phyloP scores from a whole-genome alignment of 2,888 invertebrate genomes.

The Chironomus tentans region DNA sequence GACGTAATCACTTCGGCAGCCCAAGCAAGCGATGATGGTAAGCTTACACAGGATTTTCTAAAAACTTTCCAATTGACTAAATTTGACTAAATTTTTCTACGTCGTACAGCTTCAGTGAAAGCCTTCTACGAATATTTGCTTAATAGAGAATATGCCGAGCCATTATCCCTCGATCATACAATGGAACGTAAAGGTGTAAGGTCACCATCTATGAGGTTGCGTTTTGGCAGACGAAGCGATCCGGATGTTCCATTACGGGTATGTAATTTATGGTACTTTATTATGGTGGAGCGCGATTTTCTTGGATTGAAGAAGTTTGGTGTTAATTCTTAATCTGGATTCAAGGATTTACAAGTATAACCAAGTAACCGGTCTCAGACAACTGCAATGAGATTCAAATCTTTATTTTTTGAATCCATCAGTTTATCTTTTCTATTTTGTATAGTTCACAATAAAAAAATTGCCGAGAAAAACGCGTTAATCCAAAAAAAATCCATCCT shows the following conservation, averaged over 20 bases:
- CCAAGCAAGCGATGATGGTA: background rate
- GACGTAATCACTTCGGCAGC: background rate
- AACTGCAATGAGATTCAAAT: too few species aligned
- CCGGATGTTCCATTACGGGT: constrained; percentile 48
- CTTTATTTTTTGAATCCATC: too few species aligned
- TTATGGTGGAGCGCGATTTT: background rate
- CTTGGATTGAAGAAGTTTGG: background rate
- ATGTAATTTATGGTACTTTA: background rate
- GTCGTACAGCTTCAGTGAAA: constrained; percentile 30
- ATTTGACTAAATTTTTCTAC: background rate
- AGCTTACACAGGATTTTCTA: background rate
- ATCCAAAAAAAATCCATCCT: too few species aligned
- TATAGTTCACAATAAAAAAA: too few species aligned
- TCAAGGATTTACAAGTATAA: too few species aligned
- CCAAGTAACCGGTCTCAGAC: too few species aligned
- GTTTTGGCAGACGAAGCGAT: constrained; percentile 68
- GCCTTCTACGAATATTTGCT: constrained; percentile 39
- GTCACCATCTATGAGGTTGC: constrained; percentile 64
- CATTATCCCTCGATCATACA: constrained; percentile 46
- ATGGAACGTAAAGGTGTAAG: constrained; percentile 69
- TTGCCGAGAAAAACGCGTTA: too few species aligned
- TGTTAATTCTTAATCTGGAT: too few species aligned
- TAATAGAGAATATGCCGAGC: constrained; percentile 41
- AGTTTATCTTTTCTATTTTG: too few species aligned
- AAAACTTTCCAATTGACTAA: too few species aligned